Evolutionary conservation across 2,797 vertebrate genomes (phyloP), one percentile per base, ranked within the genome.

Genomic region (Cyprinodon diabolis): DNA sequence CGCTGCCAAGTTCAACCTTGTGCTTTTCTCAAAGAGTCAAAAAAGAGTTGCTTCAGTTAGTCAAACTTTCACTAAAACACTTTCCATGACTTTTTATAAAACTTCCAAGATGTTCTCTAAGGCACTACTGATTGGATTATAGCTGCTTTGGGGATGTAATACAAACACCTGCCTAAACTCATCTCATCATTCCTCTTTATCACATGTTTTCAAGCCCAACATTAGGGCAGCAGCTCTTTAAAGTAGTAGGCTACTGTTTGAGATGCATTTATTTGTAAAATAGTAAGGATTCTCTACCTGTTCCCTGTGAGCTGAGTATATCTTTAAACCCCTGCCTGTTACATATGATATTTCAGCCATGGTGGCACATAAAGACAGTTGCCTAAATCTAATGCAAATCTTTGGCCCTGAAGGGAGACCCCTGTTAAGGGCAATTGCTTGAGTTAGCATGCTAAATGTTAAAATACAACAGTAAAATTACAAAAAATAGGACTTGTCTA

Each of bases 1-100:
- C 19, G 13, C 48, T 75, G 74, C 78, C 70, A 72, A 82, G 68
- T 76, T 80, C 80, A 81, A 67, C 70, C 72, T 83, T 88, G 65
- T 72, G 51, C 74, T 79, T 83, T 56, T 23, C 23, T 72, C 58
- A 60, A 52, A 57, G 49, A 74, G 66, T 65, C 76, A 30, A 77
- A 74, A 65, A 82, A 57, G 69, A 74, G 15, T 23, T 71, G 43
- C 57, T 75, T 45, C 48, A 66, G 56, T 83, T 66, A 74, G 69
- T 72, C 66, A 25, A n/a, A 10, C 14, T 72, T 78, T 78, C 66
- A 19, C 21, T 3, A 30, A 74, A 74, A 74, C 55, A 62, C 48
- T 49, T 77, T 78, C 35, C 7, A 30, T 23, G 58, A 43, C 71
- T 75, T 80, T 73, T 19, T 77, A 70, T 17, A 67, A 52, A 77